These are phyloP conservation scores for Stratiolaelaps scimitus DNA, from an alignment of 1,140 invertebrate species.

Conservation along the genomic window DNA sequence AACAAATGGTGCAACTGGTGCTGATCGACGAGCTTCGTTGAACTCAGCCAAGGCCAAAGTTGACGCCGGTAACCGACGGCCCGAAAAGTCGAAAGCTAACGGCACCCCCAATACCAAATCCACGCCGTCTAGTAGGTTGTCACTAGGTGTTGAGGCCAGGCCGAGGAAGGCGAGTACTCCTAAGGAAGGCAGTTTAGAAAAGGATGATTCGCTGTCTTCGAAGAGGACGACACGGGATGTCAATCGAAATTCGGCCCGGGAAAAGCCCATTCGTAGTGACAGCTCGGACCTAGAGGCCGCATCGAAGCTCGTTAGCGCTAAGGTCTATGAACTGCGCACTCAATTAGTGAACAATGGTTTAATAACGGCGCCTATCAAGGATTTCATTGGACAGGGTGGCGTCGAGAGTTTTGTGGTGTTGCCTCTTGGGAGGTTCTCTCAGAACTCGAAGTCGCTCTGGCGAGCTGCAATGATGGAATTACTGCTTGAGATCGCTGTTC, in stretches of 20 bases:
- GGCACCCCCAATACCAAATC: not conserved
- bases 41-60: not conserved
- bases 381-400: constrained; percentile 6
- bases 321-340: constrained; percentile 13
- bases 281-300: constrained; percentile 3
- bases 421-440: constrained; percentile 15
- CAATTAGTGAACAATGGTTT: constrained; percentile 14
- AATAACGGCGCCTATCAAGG: constrained; percentile 13
- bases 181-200: not conserved
- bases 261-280: constrained; percentile 16
- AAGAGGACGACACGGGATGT: not conserved
- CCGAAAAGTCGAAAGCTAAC: not conserved
- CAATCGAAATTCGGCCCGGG: constrained; percentile 15
- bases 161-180: constrained; percentile 2
- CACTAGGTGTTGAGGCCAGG: not conserved
- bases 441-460: constrained; percentile 7
- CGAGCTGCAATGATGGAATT: constrained; percentile 20
- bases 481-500: constrained; percentile 19
- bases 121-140: not conserved
- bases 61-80: not conserved
- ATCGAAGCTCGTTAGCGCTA: constrained; percentile 9
- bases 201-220: not conserved
- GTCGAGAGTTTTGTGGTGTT: constrained; percentile 22
- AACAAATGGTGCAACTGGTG: not conserved
- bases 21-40: not conserved